These are phyloP conservation scores for Clepsis dumicolana DNA, from an alignment of 2,888 invertebrate genomes.

Conservation along the genomic window DNA sequence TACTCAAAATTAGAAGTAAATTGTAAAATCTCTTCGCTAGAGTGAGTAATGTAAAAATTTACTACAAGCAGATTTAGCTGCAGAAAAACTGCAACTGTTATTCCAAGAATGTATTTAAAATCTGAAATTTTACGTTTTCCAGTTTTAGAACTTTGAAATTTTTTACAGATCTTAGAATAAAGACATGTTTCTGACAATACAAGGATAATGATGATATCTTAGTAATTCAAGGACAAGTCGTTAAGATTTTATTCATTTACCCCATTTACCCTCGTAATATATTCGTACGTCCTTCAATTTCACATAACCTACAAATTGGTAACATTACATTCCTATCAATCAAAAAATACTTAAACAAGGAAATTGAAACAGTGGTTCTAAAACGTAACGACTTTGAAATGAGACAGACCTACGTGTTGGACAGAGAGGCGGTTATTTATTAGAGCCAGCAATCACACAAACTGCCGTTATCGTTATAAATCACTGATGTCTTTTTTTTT, in stretches of 20 bases:
- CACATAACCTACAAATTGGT: not conserved
- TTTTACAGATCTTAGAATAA: no score
- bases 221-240: no score
- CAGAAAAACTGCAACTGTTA: not conserved
- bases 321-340: constrained; percentile 5
- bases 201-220: no score
- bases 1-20: not conserved
- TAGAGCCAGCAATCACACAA: constrained; percentile 21
- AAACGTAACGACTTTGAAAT: not conserved
- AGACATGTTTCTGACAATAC: no score
- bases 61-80: not conserved
- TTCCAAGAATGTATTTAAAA: not conserved
- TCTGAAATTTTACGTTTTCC: not conserved
- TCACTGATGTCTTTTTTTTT: constrained; percentile 32
- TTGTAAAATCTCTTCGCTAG: not conserved
- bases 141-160: no score
- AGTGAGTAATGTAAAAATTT: not conserved
- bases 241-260: no score
- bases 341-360: constrained; percentile 10
- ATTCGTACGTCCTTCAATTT: not conserved
- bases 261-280: not conserved
- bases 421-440: constrained; percentile 11
- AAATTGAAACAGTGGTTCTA: constrained; percentile 8
- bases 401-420: not conserved
- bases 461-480: constrained; percentile 28